A percentile compares a stretch with the other conserved stretches of the same genome.
Evolutionary conservation across 2,113 vertebrate genomes (phyloP).

Genomic region (Bufo gargarizans): DNA sequence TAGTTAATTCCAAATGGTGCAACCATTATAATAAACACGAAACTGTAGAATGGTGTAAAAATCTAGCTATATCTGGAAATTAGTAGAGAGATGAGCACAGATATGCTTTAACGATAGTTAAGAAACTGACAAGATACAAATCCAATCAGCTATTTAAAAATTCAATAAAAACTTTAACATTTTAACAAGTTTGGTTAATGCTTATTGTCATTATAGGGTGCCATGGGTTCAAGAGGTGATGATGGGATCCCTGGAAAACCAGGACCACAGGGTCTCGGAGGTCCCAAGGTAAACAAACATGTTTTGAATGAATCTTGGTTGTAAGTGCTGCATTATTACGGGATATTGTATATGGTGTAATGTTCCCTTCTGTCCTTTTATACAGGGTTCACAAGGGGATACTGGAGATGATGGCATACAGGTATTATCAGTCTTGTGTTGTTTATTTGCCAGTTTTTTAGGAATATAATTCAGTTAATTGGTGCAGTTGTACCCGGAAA

Average conservation of each 20-base stretch:
- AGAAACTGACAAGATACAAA: background rate
- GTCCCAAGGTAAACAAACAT: conserved; percentile 66
- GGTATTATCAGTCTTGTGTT: conserved; percentile 63
- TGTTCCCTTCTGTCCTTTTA: conserved; percentile 38
- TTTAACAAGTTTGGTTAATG: too few species aligned
- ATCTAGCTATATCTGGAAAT: too few species aligned
- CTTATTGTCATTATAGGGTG: conserved; percentile 65
- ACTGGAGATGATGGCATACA: conserved; percentile 70
- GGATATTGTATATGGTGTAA: background rate
- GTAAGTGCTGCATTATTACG: background rate
- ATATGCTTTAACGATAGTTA: too few species aligned
- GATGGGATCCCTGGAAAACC: conserved; percentile 70
- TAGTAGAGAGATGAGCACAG: too few species aligned
- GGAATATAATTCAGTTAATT: too few species aligned
- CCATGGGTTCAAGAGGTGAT: conserved; percentile 71
- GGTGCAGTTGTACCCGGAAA: too few species aligned
- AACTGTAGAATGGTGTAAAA: too few species aligned
- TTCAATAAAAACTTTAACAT: background rate
- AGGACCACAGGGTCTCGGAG: conserved; percentile 72
- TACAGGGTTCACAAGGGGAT: conserved; percentile 75
- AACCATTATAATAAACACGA: too few species aligned
- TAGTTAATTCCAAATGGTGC: too few species aligned
- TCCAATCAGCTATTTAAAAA: background rate
- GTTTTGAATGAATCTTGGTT: background rate
- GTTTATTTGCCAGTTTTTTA: background rate